Conservation (phyloP, 2,113 vertebrate genomes). For the pig (Sus scrofa) region T2T-Sscrofa CM000816.6:75888001-75888500, state of each 20-base stretch:
- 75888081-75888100: background rate
- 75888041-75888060: background rate
- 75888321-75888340: too few species aligned
- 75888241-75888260: too few species aligned
- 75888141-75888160: too few species aligned
- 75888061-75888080: background rate
- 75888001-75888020: background rate
- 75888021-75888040: background rate
- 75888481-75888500: background rate
- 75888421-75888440: background rate
- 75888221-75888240: too few species aligned
- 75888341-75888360: too few species aligned
- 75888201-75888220: too few species aligned
- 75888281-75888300: too few species aligned
- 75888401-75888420: background rate
- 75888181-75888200: too few species aligned
- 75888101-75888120: background rate
- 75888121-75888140: background rate
- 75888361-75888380: background rate
- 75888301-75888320: too few species aligned
- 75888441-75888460: background rate
- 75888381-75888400: background rate
- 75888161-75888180: too few species aligned
- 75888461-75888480: background rate
- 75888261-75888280: too few species aligned